phyloP scores from a whole-genome alignment of 2,797 vertebrate genomes.

The Protosalanx chinensis region DNA sequence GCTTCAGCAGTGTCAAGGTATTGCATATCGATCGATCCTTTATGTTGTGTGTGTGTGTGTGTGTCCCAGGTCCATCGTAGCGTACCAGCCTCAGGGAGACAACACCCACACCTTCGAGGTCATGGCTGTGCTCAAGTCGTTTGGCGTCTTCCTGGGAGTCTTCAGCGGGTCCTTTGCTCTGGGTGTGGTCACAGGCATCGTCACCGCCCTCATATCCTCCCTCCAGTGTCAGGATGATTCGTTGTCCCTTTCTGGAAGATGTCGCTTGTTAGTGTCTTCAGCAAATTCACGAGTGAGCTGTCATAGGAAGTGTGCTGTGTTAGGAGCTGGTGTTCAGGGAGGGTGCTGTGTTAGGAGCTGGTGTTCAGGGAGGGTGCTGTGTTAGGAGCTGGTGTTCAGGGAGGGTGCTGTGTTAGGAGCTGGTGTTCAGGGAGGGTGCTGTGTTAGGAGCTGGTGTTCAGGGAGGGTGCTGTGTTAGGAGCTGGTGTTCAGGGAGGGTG shows the following conservation, averaged over 20 bases:
- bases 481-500: too few species aligned
- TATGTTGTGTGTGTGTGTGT: constrained; percentile 1
- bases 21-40: neutral
- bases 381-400: too few species aligned
- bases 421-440: too few species aligned
- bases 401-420: too few species aligned
- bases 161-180: constrained; percentile 97
- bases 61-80: constrained; percentile 86
- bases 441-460: too few species aligned
- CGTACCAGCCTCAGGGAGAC: constrained; percentile 90
- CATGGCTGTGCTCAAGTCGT: constrained; percentile 91
- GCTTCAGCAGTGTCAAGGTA: neutral
- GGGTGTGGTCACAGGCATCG: constrained; percentile 89
- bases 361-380: too few species aligned
- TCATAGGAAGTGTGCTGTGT: neutral
- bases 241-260: neutral
- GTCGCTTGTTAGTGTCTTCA: neutral
- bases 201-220: constrained; percentile 97
- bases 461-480: too few species aligned
- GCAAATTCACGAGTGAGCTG: neutral
- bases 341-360: too few species aligned
- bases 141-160: constrained; percentile 92
- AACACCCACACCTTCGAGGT: constrained; percentile 95
- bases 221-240: neutral
- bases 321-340: too few species aligned